Evolutionary conservation across 2,888 invertebrate species (phyloP).

Genomic region (Sarcophaga carnaria): DNA sequence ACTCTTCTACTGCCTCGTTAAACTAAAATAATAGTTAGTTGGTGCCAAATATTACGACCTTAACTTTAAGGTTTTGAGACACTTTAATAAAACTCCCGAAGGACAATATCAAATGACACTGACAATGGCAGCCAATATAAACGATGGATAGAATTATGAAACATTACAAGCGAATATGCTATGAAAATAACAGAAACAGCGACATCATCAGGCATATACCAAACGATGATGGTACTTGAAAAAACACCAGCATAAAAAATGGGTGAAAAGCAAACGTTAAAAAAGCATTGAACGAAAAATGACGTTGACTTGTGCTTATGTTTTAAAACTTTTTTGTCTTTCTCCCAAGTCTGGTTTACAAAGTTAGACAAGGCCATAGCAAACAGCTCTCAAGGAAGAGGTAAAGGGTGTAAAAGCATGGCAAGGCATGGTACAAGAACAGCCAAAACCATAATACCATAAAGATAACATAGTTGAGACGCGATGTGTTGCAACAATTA

Average conservation of each 20-base stretch:
- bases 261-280: not conserved
- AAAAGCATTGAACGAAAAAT: slow-evolving; percentile 49
- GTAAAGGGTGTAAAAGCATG: no score
- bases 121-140: slow-evolving; percentile 45
- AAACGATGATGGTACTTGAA: no score
- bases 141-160: slow-evolving; percentile 59
- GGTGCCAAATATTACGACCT: slow-evolving; percentile 48
- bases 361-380: no score
- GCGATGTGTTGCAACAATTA: no score
- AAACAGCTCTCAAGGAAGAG: no score
- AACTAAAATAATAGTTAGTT: slow-evolving; percentile 27
- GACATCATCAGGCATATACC: no score
- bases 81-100: slow-evolving; percentile 68
- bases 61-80: slow-evolving; percentile 58
- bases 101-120: slow-evolving; percentile 68
- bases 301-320: slow-evolving; percentile 56
- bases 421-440: no score
- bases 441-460: no score
- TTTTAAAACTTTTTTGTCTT: not conserved
- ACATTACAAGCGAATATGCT: slow-evolving; percentile 43
- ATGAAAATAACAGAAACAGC: no score
- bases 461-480: no score
- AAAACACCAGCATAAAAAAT: no score
- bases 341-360: slow-evolving; percentile 41
- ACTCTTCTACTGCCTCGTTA: slow-evolving; percentile 33